Evolutionary conservation across 2,113 vertebrate genomes (phyloP).

Genomic region (Arothron firmamentum): DNA sequence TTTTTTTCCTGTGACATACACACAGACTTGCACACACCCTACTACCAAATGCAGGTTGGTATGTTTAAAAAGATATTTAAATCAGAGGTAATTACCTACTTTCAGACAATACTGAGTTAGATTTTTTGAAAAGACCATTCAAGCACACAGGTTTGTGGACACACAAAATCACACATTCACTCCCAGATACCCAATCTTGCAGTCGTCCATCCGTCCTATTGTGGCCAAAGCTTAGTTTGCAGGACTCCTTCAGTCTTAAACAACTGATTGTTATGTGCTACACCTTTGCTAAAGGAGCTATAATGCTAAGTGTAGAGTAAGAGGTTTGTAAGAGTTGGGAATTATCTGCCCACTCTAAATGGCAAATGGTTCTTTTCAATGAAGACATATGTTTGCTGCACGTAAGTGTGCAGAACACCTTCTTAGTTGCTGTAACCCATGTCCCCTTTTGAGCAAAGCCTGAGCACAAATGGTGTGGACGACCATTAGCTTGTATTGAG

Average conservation of each 20-base stretch:
- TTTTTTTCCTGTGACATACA: constrained; percentile 45
- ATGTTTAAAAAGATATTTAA: constrained; percentile 25
- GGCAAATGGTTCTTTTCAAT: neutral
- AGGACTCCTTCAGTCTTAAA: no score
- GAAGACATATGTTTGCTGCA: neutral
- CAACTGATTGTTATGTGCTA: no score
- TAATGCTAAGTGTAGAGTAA: no score
- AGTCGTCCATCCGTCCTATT: no score
- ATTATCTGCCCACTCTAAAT: no score
- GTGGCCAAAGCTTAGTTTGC: no score
- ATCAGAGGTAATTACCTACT: constrained; percentile 14
- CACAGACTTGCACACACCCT: neutral
- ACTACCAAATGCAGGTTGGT: neutral
- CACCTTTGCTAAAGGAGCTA: no score
- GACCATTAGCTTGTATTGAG: constrained; percentile 45
- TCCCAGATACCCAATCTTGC: no score
- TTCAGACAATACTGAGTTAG: constrained; percentile 27
- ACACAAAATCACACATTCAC: no score
- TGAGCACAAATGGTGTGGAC: constrained; percentile 16
- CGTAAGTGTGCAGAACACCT: neutral
- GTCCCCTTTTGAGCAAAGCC: constrained; percentile 17
- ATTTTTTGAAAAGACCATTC: no score
- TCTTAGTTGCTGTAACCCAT: constrained; percentile 7
- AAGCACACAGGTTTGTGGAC: no score
- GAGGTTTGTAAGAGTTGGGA: no score